phyloP scores from a whole-genome alignment of 2,797 vertebrate genomes.

The Vireo griseus region DNA sequence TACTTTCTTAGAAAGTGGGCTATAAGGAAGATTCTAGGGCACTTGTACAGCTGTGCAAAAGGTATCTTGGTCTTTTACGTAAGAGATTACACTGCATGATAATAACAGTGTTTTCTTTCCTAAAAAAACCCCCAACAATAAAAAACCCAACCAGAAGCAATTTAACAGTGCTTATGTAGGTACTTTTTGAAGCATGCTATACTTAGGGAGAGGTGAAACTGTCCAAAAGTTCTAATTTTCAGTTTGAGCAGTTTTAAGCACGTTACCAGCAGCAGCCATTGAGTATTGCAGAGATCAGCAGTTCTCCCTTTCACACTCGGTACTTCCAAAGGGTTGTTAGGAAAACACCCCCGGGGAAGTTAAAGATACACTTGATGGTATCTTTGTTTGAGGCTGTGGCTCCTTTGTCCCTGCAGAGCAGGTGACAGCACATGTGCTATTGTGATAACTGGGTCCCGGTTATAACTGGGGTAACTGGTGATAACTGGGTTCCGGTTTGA shows the following conservation, averaged over 20 bases:
- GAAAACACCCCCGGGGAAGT: not conserved
- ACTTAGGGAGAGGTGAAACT: not conserved
- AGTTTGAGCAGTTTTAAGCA: not conserved
- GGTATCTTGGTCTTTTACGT: not conserved
- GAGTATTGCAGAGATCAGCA: not conserved
- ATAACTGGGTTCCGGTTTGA: not conserved
- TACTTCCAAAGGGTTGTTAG: not conserved
- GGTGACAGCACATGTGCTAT: rapidly evolving
- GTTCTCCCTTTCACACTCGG: not conserved
- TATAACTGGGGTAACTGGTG: not conserved
- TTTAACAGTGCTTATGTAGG: not conserved
- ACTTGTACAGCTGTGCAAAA: not conserved
- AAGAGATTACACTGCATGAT: not conserved
- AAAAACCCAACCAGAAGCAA: not conserved
- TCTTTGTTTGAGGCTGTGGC: rapidly evolving
- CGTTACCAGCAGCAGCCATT: not conserved
- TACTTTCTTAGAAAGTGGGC: not conserved
- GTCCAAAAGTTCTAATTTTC: not conserved
- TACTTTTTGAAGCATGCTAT: not conserved
- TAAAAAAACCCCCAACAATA: not conserved
- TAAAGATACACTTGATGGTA: not conserved
- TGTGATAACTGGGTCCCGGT: not conserved
- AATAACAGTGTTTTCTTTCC: not conserved
- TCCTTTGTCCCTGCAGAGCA: not conserved
- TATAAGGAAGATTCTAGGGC: not conserved